phyloP scores from a whole-genome alignment of 2,797 vertebrate species.

The Spizella passerina region DNA sequence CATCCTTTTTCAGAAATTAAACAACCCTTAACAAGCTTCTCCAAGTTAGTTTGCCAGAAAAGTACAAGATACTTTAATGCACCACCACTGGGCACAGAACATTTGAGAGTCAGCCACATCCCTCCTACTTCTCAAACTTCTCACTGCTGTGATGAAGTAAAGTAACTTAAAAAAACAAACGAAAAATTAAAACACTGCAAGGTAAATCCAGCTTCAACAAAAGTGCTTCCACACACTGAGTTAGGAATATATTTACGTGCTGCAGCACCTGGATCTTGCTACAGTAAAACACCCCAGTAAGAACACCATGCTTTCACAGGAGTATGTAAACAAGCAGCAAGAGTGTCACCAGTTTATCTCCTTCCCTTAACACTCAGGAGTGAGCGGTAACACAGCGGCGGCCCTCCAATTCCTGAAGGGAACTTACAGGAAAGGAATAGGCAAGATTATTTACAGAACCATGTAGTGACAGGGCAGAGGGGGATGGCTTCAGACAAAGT shows the following conservation, averaged over 20 bases:
- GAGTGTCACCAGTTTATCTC: too few species aligned
- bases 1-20: background rate
- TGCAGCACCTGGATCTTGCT: background rate
- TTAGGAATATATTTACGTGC: fast-evolving
- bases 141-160: background rate
- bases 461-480: background rate
- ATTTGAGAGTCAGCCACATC: background rate
- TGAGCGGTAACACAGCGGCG: background rate
- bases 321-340: fast-evolving
- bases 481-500: fast-evolving
- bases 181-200: fast-evolving
- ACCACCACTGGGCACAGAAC: fast-evolving
- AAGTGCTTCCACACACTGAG: fast-evolving
- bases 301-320: background rate
- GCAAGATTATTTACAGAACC: background rate
- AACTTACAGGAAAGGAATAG: fast-evolving
- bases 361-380: background rate
- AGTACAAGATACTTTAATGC: fast-evolving
- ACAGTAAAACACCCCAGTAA: fast-evolving
- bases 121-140: background rate
- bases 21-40: fast-evolving
- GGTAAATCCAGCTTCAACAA: fast-evolving
- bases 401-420: background rate
- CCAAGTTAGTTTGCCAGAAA: background rate
- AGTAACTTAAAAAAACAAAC: background rate